Percentiles rank a stretch among this genome's conserved stretches.
phyloP scores from a whole-genome alignment of 2,888 invertebrate species.

The Pandemis corylana region DNA sequence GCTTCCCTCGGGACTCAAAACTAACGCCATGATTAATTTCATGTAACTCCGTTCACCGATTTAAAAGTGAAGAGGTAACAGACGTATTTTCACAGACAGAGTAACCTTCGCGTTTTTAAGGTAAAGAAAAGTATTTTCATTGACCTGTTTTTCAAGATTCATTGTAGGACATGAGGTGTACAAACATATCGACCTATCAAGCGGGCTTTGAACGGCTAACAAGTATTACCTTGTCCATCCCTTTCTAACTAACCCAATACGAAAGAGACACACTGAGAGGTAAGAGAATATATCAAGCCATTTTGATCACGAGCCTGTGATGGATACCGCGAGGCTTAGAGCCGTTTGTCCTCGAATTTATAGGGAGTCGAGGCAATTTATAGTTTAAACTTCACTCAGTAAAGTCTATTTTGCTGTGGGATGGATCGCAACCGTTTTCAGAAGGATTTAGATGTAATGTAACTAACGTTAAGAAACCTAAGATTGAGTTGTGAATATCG shows the following conservation, averaged over 20 bases:
- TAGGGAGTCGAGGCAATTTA: constrained; percentile 20
- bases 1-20: no score
- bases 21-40: no score
- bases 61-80: no score
- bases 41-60: no score
- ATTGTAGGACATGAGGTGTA: constrained; percentile 17
- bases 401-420: constrained; percentile 20
- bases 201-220: constrained; percentile 20
- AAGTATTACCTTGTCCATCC: background rate
- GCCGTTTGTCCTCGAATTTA: constrained; percentile 27
- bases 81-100: no score
- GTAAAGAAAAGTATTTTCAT: background rate
- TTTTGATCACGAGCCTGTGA: constrained; percentile 29
- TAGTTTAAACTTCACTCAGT: constrained; percentile 17
- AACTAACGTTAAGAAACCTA: constrained; percentile 33
- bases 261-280: background rate
- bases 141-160: background rate
- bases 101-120: no score
- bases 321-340: constrained; percentile 30
- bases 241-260: background rate
- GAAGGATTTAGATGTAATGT: constrained; percentile 32
- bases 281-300: background rate
- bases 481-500: constrained; percentile 28
- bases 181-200: constrained; percentile 32
- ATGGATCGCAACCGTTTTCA: constrained; percentile 19